Conservation (phyloP, 2,113 vertebrate species). For the Carollia perspicillata region DNA sequence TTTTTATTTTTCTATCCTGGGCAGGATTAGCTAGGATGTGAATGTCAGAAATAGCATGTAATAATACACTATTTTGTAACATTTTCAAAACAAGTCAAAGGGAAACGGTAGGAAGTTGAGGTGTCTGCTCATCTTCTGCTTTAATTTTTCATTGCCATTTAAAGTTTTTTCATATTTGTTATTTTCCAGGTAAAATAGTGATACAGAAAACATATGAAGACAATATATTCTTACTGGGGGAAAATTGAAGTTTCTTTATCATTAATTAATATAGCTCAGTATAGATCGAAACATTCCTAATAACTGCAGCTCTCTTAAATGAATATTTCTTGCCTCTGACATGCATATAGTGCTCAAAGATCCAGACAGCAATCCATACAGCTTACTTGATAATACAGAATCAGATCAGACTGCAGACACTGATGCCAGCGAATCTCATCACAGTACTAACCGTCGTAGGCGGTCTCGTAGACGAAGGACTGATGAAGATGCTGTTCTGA, state of each 20-base stretch:
- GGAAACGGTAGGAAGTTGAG: neutral
- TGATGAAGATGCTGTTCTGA: conserved; percentile 94
- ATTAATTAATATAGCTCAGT: conserved; percentile 52
- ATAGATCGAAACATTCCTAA: conserved; percentile 37
- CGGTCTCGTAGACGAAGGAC: conserved; percentile 95
- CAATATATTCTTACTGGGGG: conserved; percentile 41
- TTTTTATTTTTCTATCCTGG: conserved; percentile 24
- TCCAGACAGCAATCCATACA: conserved; percentile 93
- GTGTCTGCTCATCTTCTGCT: neutral
- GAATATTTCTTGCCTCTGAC: conserved; percentile 65
- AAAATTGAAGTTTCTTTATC: conserved; percentile 28
- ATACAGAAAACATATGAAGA: conserved; percentile 44
- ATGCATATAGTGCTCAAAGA: conserved; percentile 88
- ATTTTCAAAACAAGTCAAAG: conserved; percentile 19
- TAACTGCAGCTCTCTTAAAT: conserved; percentile 52
- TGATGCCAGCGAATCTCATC: conserved; percentile 94
- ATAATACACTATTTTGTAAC: neutral
- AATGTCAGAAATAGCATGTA: conserved; percentile 19
- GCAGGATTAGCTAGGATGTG: neutral
- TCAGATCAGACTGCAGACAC: conserved; percentile 98
- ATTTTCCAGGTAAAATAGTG: conserved; percentile 51
- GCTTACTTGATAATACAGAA: conserved; percentile 93
- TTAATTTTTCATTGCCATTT: conserved; percentile 50
- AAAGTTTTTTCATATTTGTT: conserved; percentile 27
- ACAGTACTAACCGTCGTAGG: conserved; percentile 91